Conservation (phyloP, 2,113 vertebrate species). For the Anarhynchus alexandrinus region DNA sequence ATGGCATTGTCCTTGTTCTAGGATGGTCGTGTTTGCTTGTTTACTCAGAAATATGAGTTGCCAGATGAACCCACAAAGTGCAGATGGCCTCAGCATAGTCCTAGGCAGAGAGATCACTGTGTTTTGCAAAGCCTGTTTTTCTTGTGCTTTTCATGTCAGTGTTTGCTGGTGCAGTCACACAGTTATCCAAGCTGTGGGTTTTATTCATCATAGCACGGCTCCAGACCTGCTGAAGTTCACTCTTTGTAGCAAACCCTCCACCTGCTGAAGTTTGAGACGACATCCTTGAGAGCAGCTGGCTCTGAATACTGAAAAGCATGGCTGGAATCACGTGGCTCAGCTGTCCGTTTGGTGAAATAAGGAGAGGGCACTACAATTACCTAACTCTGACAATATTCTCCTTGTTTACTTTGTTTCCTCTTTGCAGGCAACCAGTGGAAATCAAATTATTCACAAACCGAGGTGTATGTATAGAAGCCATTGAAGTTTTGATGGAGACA, state of each 20-base stretch:
- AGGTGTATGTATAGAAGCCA: slow-evolving; percentile 75
- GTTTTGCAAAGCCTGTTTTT: background rate
- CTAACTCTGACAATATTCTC: background rate
- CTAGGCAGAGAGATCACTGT: background rate
- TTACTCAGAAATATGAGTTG: background rate
- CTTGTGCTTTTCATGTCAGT: background rate
- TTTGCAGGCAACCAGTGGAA: slow-evolving; percentile 82
- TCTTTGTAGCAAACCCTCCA: background rate
- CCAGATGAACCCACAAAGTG: background rate
- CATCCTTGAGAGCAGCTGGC: background rate
- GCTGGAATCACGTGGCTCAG: background rate
- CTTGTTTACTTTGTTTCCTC: background rate
- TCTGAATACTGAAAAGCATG: background rate
- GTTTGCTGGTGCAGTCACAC: background rate
- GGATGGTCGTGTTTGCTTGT: background rate
- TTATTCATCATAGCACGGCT: background rate
- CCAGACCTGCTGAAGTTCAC: background rate
- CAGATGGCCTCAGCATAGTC: background rate
- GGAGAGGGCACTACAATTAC: background rate
- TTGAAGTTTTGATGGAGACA: slow-evolving; percentile 75
- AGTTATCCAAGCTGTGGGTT: background rate
- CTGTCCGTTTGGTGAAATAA: background rate
- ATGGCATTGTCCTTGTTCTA: background rate
- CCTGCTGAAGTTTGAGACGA: background rate
- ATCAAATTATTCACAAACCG: slow-evolving; percentile 84